Evolutionary conservation across 35 echinoderm and acorn worm genomes (phyloP).

Genomic region (Diadema setosum): DNA sequence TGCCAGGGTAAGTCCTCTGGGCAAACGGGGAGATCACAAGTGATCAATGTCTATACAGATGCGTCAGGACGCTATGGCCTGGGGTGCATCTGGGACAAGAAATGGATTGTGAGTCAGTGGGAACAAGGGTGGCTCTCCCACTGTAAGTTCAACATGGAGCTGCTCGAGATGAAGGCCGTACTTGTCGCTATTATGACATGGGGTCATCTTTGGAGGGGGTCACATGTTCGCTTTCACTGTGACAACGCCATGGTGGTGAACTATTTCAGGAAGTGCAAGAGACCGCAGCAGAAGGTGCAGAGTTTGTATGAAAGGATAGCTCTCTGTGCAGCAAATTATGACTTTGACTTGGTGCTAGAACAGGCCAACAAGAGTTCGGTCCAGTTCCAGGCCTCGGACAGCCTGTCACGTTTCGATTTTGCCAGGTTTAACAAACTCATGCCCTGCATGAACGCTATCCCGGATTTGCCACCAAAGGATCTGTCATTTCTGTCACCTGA

Average conservation of each 20-base stretch:
- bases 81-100: slow-evolving; percentile 33
- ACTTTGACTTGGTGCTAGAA: background rate
- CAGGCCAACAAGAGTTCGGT: background rate
- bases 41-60: slow-evolving; percentile 23
- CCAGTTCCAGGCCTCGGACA: background rate
- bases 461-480: background rate
- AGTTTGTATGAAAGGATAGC: background rate
- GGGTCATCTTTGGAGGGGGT: background rate
- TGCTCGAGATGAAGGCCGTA: slow-evolving; percentile 1
- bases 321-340: background rate
- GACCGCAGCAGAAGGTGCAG: background rate
- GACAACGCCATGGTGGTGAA: background rate
- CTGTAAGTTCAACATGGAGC: background rate
- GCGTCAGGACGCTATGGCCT: background rate
- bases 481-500: background rate
- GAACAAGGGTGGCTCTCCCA: background rate
- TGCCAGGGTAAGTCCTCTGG: no score
- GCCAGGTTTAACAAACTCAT: background rate
- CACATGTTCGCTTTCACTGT: background rate
- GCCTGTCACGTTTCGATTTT: background rate
- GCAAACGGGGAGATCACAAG: no score
- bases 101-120: slow-evolving; percentile 10
- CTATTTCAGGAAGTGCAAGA: background rate
- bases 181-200: background rate
- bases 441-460: background rate